Conservation (phyloP, 2,888 invertebrate genomes). For the Rhagophthalmus giganteus region DNA sequence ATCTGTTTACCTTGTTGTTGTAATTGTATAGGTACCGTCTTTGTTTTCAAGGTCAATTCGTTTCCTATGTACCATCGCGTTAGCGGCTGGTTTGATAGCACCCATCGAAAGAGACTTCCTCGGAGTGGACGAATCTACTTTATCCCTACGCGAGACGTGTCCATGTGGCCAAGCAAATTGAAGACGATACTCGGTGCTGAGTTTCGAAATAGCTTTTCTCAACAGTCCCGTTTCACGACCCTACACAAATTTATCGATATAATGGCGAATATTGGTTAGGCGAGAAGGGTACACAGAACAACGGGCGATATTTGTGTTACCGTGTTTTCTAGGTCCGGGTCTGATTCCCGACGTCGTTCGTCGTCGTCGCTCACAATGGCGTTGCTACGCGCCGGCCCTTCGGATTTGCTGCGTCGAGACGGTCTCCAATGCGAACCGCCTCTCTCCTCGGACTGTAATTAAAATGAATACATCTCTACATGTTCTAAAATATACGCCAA, state of each 20-base stretch:
- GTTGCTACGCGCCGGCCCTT: conserved; percentile 64
- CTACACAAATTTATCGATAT: conserved; percentile 58
- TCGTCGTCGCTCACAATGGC: conserved; percentile 46
- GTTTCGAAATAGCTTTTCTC: conserved; percentile 71
- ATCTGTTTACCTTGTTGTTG: conserved; percentile 2
- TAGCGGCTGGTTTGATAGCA: conserved; percentile 69
- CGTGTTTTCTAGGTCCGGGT: conserved; percentile 54
- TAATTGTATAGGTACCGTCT: conserved; percentile 48
- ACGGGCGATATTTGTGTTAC: conserved; percentile 43
- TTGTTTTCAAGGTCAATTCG: conserved; percentile 53
- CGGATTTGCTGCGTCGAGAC: conserved; percentile 77
- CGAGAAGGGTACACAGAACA: conserved; percentile 39
- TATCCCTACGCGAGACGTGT: conserved; percentile 54
- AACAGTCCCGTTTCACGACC: conserved; percentile 64
- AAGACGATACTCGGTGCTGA: conserved; percentile 85
- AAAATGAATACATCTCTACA: conserved; percentile 56
- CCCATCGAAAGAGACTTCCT: conserved; percentile 88
- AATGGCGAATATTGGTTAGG: conserved; percentile 12
- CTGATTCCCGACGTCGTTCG: conserved; percentile 54
- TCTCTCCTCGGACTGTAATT: conserved; percentile 71
- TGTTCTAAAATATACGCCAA: conserved; percentile 28
- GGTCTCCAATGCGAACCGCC: conserved; percentile 61
- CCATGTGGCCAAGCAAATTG: conserved; percentile 85
- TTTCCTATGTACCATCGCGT: conserved; percentile 56
- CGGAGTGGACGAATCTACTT: conserved; percentile 61